Percentiles rank a stretch among this genome's conserved stretches.
Conservation (phyloP, 2,113 vertebrate species). For the Sapayoa aenigma region DNA sequence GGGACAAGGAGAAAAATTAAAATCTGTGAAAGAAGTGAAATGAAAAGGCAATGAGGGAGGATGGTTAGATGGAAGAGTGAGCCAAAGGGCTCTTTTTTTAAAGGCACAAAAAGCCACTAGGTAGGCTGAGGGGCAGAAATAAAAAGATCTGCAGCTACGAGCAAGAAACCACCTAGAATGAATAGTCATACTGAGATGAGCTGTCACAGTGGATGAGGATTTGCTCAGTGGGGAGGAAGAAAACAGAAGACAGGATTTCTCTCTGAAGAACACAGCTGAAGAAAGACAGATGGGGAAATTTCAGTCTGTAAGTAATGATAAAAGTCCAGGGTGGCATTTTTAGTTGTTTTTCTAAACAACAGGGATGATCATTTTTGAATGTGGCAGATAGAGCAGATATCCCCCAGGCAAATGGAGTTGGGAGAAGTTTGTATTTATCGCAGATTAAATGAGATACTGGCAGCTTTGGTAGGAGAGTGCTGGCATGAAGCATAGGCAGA, state of each 20-base stretch:
- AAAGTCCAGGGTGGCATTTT: conserved; percentile 39
- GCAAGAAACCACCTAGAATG: neutral
- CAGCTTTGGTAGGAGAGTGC: neutral
- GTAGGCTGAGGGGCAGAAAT: neutral
- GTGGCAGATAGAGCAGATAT: conserved; percentile 36
- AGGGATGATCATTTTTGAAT: conserved; percentile 40
- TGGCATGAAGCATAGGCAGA: neutral
- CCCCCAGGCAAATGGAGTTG: conserved; percentile 31
- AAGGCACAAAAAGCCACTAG: neutral
- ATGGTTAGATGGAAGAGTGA: neutral
- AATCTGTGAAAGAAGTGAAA: neutral
- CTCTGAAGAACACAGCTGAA: neutral
- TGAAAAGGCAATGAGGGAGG: neutral
- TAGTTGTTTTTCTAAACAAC: conserved; percentile 50
- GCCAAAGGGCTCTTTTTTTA: neutral
- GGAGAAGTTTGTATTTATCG: conserved; percentile 33
- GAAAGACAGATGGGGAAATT: conserved; percentile 36
- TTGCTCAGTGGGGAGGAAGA: neutral
- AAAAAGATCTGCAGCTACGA: neutral
- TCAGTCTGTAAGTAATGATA: neutral
- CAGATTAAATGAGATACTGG: conserved; percentile 36
- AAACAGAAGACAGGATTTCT: neutral
- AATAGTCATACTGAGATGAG: neutral
- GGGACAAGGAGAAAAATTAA: neutral
- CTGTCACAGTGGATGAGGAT: neutral